Evolutionary conservation across 2,888 invertebrate genomes (phyloP).

Genomic region (Hetaerina titia): DNA sequence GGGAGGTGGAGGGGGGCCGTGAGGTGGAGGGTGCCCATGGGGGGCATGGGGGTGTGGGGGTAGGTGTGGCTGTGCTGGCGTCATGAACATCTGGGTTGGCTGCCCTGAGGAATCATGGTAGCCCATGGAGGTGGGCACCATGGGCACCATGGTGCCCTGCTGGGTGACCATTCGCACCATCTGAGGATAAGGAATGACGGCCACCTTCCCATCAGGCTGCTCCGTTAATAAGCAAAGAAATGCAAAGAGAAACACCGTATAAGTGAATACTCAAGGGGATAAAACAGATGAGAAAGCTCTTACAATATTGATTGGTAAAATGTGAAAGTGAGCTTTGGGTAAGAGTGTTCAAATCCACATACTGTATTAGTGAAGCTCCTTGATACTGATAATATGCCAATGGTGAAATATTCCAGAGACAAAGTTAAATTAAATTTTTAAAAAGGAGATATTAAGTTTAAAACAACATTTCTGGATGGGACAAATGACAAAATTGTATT

Average conservation of each 20-base stretch:
- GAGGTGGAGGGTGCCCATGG: conserved; percentile 69
- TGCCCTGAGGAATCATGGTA: conserved; percentile 78
- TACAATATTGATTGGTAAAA: no score
- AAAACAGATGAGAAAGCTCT: not conserved
- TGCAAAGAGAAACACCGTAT: not conserved
- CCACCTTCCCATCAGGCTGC: conserved; percentile 66
- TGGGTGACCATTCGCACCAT: conserved; percentile 82
- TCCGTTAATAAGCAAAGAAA: conserved; percentile 44
- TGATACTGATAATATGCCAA: no score
- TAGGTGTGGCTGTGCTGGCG: conserved; percentile 79
- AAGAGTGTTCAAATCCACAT: no score
- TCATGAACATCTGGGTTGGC: conserved; percentile 73
- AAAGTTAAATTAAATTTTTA: no score
- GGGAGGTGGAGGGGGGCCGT: conserved; percentile 68
- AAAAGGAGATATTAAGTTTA: no score
- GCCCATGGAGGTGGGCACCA: conserved; percentile 72
- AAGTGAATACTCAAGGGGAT: no score
- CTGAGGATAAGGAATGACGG: conserved; percentile 73
- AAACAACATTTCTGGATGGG: no score
- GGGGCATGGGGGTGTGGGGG: conserved; percentile 75
- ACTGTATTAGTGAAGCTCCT: no score
- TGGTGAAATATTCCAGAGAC: no score
- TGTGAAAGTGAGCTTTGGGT: no score
- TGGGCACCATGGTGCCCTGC: conserved; percentile 75
- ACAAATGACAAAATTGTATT: no score